Percentiles rank a stretch among this genome's conserved stretches.
These are phyloP conservation scores for Hypocryptadius cinnamomeus DNA, from an alignment of 2,113 vertebrate genomes.

Conservation along the genomic window DNA sequence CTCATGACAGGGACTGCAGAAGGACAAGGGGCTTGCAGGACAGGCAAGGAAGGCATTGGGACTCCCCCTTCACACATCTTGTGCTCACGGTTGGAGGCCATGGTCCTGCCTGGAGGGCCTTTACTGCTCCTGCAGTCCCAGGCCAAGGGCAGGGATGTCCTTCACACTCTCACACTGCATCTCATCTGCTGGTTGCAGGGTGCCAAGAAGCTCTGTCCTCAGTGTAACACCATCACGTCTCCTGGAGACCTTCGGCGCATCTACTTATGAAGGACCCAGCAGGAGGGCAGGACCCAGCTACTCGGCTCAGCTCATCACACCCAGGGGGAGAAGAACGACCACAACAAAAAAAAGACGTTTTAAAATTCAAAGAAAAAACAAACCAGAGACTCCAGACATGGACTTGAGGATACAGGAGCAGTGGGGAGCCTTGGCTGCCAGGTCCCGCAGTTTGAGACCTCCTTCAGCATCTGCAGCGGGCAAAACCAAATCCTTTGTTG, in stretches of 20 bases:
- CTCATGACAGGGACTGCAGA: neutral
- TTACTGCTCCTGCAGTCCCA: neutral
- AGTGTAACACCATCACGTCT: constrained; percentile 99
- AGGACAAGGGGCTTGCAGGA: neutral
- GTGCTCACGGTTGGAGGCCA: neutral
- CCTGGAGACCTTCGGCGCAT: constrained; percentile 96
- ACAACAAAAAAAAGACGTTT: constrained; percentile 47
- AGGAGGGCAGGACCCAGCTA: neutral
- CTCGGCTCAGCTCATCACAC: constrained; percentile 23
- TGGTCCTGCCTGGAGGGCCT: neutral
- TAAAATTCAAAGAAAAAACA: neutral
- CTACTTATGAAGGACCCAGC: constrained; percentile 87
- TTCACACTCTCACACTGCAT: neutral
- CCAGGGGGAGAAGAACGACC: constrained; percentile 37
- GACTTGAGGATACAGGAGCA: constrained; percentile 52
- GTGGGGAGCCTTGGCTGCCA: constrained; percentile 8
- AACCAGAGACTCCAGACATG: constrained; percentile 40
- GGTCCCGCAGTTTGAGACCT: constrained; percentile 10
- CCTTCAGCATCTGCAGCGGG: constrained; percentile 30
- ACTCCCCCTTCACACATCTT: neutral
- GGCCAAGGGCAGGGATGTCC: neutral
- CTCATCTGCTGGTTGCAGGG: constrained; percentile 72
- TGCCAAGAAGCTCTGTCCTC: constrained; percentile 98
- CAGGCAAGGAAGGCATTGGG: neutral
- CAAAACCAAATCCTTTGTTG: constrained; percentile 44